Percentiles rank a stretch among this genome's conserved stretches.
Conservation (phyloP, 2,797 vertebrate species). For the Trachops cirrhosus region DNA sequence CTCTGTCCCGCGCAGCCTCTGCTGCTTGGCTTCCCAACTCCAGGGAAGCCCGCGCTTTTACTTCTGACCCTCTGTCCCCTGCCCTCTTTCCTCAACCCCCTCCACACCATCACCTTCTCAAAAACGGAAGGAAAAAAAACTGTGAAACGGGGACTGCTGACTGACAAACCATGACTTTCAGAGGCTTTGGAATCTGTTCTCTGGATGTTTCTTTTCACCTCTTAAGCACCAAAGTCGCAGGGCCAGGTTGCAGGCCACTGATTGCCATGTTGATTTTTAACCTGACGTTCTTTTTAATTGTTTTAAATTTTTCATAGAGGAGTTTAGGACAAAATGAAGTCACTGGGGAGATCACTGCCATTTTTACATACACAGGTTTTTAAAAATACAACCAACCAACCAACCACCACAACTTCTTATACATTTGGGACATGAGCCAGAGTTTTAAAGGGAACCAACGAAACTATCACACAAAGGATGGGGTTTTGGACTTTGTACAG, state of each 20-base stretch:
- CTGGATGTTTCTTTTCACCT: constrained; percentile 71
- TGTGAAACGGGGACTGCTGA: constrained; percentile 73
- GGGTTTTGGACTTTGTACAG: constrained; percentile 81
- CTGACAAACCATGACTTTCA: constrained; percentile 41
- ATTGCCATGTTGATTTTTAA: constrained; percentile 79
- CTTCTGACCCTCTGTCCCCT: neutral
- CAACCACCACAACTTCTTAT: constrained; percentile 87
- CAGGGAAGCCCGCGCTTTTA: neutral
- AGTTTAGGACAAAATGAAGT: constrained; percentile 81
- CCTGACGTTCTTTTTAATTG: constrained; percentile 81
- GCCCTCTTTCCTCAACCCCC: neutral
- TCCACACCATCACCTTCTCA: constrained; percentile 43
- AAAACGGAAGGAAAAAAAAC: constrained; percentile 62
- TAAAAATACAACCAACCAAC: constrained; percentile 81
- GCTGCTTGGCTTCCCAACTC: neutral
- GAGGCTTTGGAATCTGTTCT: constrained; percentile 62
- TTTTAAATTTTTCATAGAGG: constrained; percentile 89
- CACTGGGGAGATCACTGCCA: constrained; percentile 91
- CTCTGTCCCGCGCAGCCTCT: neutral
- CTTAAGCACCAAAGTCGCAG: constrained; percentile 84
- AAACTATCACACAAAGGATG: constrained; percentile 66
- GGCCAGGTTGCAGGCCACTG: constrained; percentile 80
- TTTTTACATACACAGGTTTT: constrained; percentile 94
- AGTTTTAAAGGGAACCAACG: constrained; percentile 84
- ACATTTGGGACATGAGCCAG: constrained; percentile 87